Evolutionary conservation across 2,888 invertebrate species (phyloP), one percentile per base, ranked within the genome.

Genomic region (Xestia sexstrigata): DNA sequence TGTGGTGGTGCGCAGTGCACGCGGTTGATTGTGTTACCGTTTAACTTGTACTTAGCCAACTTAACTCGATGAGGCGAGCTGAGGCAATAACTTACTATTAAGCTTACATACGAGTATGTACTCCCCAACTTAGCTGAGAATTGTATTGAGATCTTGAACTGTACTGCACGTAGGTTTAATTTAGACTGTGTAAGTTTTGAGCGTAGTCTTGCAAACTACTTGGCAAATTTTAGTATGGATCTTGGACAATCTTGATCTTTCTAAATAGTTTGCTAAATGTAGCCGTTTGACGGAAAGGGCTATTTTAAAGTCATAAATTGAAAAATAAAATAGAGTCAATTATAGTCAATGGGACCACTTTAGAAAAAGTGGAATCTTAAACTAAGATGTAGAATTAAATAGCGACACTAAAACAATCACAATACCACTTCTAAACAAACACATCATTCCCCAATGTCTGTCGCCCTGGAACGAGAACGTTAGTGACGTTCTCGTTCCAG

Each of bases 1-100:
- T 15, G 0, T 7, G 5, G 62, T 35, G 60, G 81, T 15, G 15
- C 58, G 79, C 70, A 74, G 81, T 82, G 85, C 79, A 79, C 58
- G 84, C 79, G 79, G 79, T 77, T 83, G 84, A 88, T 86, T 82
- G 78, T 84, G 85, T 89, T 84, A 81, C 83, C 79, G 81, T 78
- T 85, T 81, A 86, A 88, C 77, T 90, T 89, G 81, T 84, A 82
- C 83, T 86, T 83, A 82, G 77, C 49, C 30, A 84, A 88, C 81
- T 88, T 87, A 79, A 77, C 79, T 74, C 76, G 78, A 81, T 76
- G 82, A 78, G 70, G 74, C 76, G 78, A 78, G 70, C 60, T 63
- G 79, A 70, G 71, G 75, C 83, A 77, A 79, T 79, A 77, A 86
- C 72, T 88, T 85, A 77, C 73, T 79, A 79, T 76, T 89, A 83